Conservation (phyloP, 2,113 vertebrate species). For the Cephalopholis sonnerati region DNA sequence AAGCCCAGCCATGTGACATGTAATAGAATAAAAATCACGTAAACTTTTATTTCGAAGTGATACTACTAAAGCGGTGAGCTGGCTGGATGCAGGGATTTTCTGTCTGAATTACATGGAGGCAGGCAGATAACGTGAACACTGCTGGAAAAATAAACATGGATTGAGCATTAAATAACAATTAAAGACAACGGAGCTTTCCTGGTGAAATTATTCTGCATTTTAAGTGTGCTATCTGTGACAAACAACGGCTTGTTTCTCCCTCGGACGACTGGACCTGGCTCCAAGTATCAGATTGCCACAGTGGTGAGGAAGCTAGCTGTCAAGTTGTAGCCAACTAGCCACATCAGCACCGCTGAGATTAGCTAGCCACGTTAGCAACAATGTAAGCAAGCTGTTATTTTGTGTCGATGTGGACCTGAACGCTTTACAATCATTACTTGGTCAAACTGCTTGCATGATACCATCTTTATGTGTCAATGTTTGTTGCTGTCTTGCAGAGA, state of each 20-base stretch:
- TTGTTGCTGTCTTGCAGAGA: conserved; percentile 57
- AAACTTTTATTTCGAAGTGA: conserved; percentile 71
- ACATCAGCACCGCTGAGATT: conserved; percentile 62
- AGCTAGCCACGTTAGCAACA: conserved; percentile 53
- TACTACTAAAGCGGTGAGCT: conserved; percentile 45
- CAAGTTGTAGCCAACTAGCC: conserved; percentile 40
- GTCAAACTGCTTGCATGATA: neutral
- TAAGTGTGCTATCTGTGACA: neutral
- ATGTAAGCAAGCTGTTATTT: conserved; percentile 6
- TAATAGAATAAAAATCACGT: neutral
- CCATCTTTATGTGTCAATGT: conserved; percentile 2
- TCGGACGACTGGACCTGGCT: conserved; percentile 27
- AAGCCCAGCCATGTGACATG: accelerated
- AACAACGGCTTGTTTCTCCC: conserved; percentile 4
- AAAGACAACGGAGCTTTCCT: conserved; percentile 22
- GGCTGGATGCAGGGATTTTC: conserved; percentile 78
- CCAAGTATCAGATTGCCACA: conserved; percentile 27
- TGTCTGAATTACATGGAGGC: conserved; percentile 45
- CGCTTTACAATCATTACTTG: neutral
- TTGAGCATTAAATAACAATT: conserved; percentile 17
- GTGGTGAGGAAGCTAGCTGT: conserved; percentile 65
- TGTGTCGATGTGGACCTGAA: neutral
- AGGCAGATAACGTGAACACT: conserved; percentile 37
- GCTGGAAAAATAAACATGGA: conserved; percentile 54
- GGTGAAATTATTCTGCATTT: neutral